phyloP scores from a whole-genome alignment of 35 echinoderm and acorn worm genomes.

The Eucidaris tribuloides region DNA sequence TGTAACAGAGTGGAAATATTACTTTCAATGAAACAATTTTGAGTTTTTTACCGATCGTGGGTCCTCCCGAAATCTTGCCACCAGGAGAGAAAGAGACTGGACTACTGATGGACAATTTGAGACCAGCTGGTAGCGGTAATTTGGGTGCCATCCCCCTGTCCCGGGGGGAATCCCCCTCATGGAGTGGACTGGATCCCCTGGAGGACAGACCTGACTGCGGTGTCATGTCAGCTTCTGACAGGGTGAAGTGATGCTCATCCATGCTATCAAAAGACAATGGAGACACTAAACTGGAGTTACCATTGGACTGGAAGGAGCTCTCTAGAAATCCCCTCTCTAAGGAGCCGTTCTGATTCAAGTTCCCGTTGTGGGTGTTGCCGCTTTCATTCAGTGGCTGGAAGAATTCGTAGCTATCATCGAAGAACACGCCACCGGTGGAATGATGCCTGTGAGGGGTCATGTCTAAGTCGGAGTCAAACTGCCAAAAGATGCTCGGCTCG shows the following conservation, averaged over 20 bases:
- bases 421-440: background rate
- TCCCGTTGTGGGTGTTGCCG: background rate
- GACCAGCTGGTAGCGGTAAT: background rate
- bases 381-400: background rate
- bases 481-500: slow-evolving; percentile 83
- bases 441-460: background rate
- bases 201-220: slow-evolving; percentile 10
- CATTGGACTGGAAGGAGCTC: slow-evolving; percentile 2
- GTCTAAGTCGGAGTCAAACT: slow-evolving; percentile 91
- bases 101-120: background rate
- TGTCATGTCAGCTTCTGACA: background rate
- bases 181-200: background rate
- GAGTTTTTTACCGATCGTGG: slow-evolving; percentile 31
- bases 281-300: background rate
- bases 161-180: slow-evolving; percentile 21
- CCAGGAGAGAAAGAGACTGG: background rate
- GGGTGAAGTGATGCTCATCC: slow-evolving; percentile 35
- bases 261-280: slow-evolving; percentile 16
- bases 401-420: background rate
- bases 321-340: background rate
- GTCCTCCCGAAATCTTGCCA: slow-evolving; percentile 35
- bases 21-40: no score
- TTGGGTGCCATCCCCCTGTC: background rate
- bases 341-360: background rate
- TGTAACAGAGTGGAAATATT: no score